Conservation (phyloP, 2,888 invertebrate species). For the Acrobasis repandana region DNA sequence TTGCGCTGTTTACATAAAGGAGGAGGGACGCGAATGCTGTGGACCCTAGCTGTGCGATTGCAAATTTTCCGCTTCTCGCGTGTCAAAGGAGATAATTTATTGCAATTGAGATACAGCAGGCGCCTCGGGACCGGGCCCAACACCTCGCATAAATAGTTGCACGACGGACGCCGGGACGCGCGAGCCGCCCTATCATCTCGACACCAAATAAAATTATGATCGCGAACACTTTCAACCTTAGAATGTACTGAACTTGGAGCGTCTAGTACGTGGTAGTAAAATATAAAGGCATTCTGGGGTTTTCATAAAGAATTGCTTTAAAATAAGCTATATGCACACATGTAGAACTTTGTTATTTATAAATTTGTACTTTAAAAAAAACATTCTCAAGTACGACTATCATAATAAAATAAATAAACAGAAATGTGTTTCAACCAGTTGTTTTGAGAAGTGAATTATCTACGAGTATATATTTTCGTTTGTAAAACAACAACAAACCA, state of each 20-base stretch:
- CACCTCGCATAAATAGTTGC: conserved; percentile 69
- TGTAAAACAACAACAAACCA: background rate
- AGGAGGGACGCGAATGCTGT: conserved; percentile 57
- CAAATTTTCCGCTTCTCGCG: conserved; percentile 75
- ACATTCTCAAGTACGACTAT: too few relatives aligned
- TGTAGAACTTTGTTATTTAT: too few relatives aligned
- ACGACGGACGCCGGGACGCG: conserved; percentile 48
- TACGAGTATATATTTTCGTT: too few relatives aligned
- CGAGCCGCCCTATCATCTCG: conserved; percentile 58
- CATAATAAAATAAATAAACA: too few relatives aligned
- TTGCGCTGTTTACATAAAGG: conserved; percentile 75
- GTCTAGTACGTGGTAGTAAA: background rate
- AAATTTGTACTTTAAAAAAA: too few relatives aligned
- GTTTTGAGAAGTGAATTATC: too few relatives aligned
- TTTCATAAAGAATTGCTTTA: background rate
- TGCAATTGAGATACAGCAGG: conserved; percentile 73
- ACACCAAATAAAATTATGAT: conserved; percentile 69
- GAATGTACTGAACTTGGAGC: conserved; percentile 1
- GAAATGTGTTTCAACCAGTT: too few relatives aligned
- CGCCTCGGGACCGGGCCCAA: conserved; percentile 61
- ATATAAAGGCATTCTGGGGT: background rate
- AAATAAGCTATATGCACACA: background rate
- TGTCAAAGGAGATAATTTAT: conserved; percentile 77
- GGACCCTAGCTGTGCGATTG: conserved; percentile 61
- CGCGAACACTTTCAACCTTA: conserved; percentile 48